Base-by-base conservation (phyloP, 2,888 invertebrate genomes). In the Idaea aversata region DNA sequence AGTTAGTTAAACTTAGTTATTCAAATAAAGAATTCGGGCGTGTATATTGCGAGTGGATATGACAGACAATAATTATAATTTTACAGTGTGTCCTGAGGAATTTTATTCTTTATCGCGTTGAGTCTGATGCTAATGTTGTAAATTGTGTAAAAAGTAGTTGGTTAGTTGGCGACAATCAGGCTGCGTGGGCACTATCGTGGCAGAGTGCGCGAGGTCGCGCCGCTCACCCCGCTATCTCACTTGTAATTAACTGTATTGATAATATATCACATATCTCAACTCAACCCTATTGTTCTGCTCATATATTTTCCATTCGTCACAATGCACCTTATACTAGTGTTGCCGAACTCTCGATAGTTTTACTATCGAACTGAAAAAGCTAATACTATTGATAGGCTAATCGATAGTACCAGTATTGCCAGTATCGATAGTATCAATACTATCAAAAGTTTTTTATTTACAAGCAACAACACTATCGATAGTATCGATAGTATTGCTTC, bases 181-280 rank as follows among this genome's bases (percentile, higher is more conserved):
- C 92, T 92, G 91, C 92, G 92, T 91, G 91, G 92, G 92, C 88
- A 80, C 86, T 90, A 90, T 91, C 91, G 74, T 69, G 66, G 74
- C 72, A 77, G 80, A 87, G 88, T 89, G 91, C 78, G 81, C 90
- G 90, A 90, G 91, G 91, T 90, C 91, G 88, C 84, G 75, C 83
- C 87, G 90, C 87, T 91, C 91, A 90, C 91, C 91, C 91, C 83
- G 82, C 87, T 90, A 90, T 88, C 90, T 78, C 79, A 76, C 74
- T 76, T 78, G 77, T 79, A 79, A 78, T 89, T 91, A 88, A 80
- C 87, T 84, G 87, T 90, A 91, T 90, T 90, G 88, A 90, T 91
- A 90, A 47, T 47, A 13, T 47, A 47, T 90, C 89, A 89, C 90
- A 90, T 87, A 86, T 86, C 82, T 77, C 88, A 88, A 88, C 88